A percentile compares a stretch with the other conserved stretches of the same genome.
These are phyloP conservation scores for Salmo trutta DNA, from an alignment of 2,797 vertebrate genomes.

Conservation along the genomic window DNA sequence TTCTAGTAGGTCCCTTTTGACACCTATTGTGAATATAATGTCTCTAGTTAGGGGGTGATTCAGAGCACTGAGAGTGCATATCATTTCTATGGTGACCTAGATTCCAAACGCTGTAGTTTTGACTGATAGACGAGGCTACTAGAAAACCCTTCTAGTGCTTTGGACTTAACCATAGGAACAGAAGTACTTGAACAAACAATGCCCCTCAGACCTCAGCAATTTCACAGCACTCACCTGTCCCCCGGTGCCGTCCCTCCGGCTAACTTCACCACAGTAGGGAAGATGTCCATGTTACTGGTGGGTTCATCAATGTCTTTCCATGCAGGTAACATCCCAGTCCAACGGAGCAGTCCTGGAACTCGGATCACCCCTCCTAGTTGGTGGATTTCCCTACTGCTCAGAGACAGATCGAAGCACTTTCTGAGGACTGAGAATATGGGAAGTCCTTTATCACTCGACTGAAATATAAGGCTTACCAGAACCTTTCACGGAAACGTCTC, in stretches of 20 bases:
- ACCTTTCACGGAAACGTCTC: background rate
- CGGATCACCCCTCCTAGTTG: slow-evolving; percentile 89
- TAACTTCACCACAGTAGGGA: slow-evolving; percentile 81
- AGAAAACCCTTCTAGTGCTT: background rate
- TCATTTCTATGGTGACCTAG: slow-evolving; percentile 22
- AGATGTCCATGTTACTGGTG: slow-evolving; percentile 93
- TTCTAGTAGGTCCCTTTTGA: background rate
- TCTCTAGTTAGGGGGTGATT: background rate
- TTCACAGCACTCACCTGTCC: slow-evolving; percentile 77
- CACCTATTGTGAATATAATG: background rate
- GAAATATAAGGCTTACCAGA: background rate
- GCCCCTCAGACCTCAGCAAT: background rate
- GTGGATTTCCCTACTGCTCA: slow-evolving; percentile 85
- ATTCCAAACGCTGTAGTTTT: slow-evolving; percentile 29
- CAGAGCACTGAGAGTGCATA: background rate
- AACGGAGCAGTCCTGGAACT: slow-evolving; percentile 83
- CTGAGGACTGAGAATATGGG: background rate
- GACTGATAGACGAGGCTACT: slow-evolving; percentile 10
- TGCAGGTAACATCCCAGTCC: slow-evolving; percentile 71
- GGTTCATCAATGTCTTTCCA: slow-evolving; percentile 72
- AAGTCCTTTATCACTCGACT: background rate
- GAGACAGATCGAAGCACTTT: background rate
- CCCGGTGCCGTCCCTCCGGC: slow-evolving; percentile 67
- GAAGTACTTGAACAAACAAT: background rate
- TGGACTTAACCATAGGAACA: background rate